Evolutionary conservation across 35 echinoderm and acorn worm genomes (phyloP).

Genomic region (Stichopus chloronotus): DNA sequence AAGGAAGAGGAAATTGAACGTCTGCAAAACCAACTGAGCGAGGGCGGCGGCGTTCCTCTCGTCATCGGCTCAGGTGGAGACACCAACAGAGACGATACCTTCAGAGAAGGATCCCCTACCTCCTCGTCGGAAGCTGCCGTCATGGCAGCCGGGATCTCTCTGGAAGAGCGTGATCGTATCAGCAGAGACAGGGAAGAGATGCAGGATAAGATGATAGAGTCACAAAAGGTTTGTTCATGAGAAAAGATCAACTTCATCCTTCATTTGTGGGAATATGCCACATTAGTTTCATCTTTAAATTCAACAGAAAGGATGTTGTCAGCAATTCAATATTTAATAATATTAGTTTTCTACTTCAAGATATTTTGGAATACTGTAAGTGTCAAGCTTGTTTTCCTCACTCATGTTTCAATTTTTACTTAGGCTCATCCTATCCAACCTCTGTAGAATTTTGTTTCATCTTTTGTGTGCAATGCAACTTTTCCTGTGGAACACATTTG

Average conservation of each 20-base stretch:
- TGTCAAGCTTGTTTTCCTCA: background rate
- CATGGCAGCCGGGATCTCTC: conserved; percentile 21
- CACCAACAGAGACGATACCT: background rate
- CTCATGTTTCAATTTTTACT: background rate
- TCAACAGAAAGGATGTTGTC: too few relatives aligned
- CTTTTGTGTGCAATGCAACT: too few relatives aligned
- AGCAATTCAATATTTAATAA: too few relatives aligned
- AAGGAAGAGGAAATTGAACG: conserved; percentile 52
- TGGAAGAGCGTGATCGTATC: conserved; percentile 63
- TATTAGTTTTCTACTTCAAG: background rate
- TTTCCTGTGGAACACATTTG: too few relatives aligned
- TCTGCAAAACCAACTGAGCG: conserved; percentile 3
- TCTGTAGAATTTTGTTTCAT: background rate
- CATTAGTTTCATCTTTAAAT: too few relatives aligned
- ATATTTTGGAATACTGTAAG: background rate
- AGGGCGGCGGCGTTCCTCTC: background rate
- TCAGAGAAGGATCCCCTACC: background rate
- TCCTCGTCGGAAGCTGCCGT: conserved; percentile 13
- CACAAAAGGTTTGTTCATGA: conserved; percentile 74
- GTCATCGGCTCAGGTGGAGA: conserved; percentile 16
- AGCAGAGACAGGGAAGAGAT: conserved; percentile 66
- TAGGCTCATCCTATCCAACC: background rate
- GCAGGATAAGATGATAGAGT: conserved; percentile 80
- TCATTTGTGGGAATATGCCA: background rate
- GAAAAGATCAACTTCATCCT: background rate